Evolutionary conservation across 1,140 invertebrate species (phyloP), one percentile per base, ranked within the genome.

Genomic region (Diabrotica virgifera): DNA sequence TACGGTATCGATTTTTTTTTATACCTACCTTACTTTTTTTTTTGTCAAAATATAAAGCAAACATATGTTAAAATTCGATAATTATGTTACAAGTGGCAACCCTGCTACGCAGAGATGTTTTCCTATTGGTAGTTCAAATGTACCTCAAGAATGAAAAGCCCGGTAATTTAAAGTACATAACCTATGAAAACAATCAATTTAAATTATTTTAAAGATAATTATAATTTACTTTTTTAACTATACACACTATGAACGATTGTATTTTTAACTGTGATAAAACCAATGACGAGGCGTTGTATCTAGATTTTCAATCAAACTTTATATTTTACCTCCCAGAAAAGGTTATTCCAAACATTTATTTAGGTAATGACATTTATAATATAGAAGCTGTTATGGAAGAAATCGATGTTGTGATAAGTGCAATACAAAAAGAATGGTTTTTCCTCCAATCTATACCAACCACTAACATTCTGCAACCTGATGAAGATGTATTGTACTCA

Each of bases 381-480:
- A 70, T 11, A 46, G 62, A 58, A 40, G 37, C 63, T 54, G 40
- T 72, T 24, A 62, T 72, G n/a, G 65, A 74, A 67, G 72, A 76
- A 61, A 62, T 68, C 11, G 59, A 67, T 36, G 13, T 65, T 37
- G 13, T 74, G 12, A 55, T 69, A 8, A 61, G 65, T n/a, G 53
- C 66, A 24, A 54, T 69, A 5, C 64, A 65, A 61, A 73, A 67
- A 53, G 62, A 70, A 52, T 74, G 73, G 72, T 63, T 60, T 57
- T 63, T 59, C 7, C n/a, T 73, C n/a, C 74, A 76, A 67, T 66
- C 70, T 60, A 40, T 72, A 9, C 58, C 70, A 9, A 56, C 74
- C 11, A 59, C 65, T n/a, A 67, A 69, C 40, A 59, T 52, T 13
- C 52, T 58, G 24, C 40, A 65, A 36, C 7, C 63, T 7, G 46